A percentile compares a stretch with the other conserved stretches of the same genome.
These are phyloP conservation scores for Ataeniobius toweri DNA, from an alignment of 2,797 vertebrate species.

Conservation along the genomic window DNA sequence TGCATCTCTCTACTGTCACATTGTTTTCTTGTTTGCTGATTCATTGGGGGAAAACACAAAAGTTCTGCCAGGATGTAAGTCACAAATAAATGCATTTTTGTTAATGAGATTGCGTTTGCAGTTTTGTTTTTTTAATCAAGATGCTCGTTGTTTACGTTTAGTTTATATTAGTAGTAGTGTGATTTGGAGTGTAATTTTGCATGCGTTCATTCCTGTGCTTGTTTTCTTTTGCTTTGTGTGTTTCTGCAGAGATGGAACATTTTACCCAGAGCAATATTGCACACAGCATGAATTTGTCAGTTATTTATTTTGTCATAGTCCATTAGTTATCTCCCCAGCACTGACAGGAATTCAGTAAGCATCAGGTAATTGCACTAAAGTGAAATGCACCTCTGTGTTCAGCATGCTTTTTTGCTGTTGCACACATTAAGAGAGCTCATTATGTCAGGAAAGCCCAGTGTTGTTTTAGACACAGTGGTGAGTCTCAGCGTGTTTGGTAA, in stretches of 20 bases:
- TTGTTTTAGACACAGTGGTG: conserved; percentile 12
- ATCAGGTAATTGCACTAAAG: conserved; percentile 71
- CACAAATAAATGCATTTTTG: conserved; percentile 35
- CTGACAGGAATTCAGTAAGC: conserved; percentile 59
- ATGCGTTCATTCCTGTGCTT: conserved; percentile 60
- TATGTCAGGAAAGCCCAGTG: conserved; percentile 45
- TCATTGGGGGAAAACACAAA: conserved; percentile 89
- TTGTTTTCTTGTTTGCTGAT: conserved; percentile 82
- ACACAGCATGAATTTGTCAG: conserved; percentile 55
- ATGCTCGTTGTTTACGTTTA: conserved; percentile 10
- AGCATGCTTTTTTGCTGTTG: conserved; percentile 52
- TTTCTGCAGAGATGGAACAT: conserved; percentile 29
- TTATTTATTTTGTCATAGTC: conserved; percentile 55
- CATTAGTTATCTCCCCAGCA: conserved; percentile 58
- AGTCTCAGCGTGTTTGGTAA: conserved; percentile 49
- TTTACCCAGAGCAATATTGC: conserved; percentile 39
- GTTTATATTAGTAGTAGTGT: conserved; percentile 57
- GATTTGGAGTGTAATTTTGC: conserved; percentile 68
- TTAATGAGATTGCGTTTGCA: conserved; percentile 33
- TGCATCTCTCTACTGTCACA: conserved; percentile 86
- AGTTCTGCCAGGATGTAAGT: conserved; percentile 98
- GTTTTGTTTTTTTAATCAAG: not conserved
- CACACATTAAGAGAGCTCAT: conserved; percentile 39
- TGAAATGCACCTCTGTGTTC: conserved; percentile 60
- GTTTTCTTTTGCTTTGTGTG: conserved; percentile 53